A percentile compares a stretch with the other conserved stretches of the same genome.
phyloP scores from a whole-genome alignment of 2,797 vertebrate species.

The Lemur catta region DNA sequence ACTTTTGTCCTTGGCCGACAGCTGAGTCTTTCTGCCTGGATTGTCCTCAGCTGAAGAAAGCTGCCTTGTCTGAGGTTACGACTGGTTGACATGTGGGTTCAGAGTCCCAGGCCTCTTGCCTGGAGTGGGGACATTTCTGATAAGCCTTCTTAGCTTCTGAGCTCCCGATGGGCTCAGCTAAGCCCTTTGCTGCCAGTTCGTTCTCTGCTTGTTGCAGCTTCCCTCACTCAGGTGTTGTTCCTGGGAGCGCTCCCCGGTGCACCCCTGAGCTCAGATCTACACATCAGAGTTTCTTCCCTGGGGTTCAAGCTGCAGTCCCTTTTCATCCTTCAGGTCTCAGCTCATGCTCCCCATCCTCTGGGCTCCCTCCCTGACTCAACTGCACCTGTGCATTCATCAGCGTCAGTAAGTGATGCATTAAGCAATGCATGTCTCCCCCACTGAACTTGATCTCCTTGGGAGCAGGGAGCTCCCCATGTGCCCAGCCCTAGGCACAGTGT shows the following conservation, averaged over 20 bases:
- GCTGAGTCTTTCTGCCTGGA: neutral
- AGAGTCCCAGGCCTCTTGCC: neutral
- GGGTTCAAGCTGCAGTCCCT: rapidly evolving
- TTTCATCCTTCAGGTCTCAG: neutral
- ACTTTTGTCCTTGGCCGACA: neutral
- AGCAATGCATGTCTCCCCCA: neutral
- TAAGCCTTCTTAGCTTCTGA: neutral
- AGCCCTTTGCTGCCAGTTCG: neutral
- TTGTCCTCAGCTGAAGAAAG: neutral
- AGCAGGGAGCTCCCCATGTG: neutral
- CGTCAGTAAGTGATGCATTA: neutral
- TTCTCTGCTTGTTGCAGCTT: neutral
- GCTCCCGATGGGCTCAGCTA: neutral
- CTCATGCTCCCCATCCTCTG: neutral
- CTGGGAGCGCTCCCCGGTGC: rapidly evolving
- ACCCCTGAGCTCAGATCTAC: neutral
- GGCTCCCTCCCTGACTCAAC: neutral
- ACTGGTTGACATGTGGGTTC: neutral
- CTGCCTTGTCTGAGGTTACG: neutral
- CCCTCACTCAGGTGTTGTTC: neutral
- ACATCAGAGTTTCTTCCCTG: neutral
- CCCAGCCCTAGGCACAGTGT: neutral
- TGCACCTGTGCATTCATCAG: neutral
- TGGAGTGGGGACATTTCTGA: neutral
- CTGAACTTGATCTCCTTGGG: neutral